A percentile compares a stretch with the other conserved stretches of the same genome.
Evolutionary conservation across 2,113 vertebrate species (phyloP).

Genomic region (Tonatia bakeri): DNA sequence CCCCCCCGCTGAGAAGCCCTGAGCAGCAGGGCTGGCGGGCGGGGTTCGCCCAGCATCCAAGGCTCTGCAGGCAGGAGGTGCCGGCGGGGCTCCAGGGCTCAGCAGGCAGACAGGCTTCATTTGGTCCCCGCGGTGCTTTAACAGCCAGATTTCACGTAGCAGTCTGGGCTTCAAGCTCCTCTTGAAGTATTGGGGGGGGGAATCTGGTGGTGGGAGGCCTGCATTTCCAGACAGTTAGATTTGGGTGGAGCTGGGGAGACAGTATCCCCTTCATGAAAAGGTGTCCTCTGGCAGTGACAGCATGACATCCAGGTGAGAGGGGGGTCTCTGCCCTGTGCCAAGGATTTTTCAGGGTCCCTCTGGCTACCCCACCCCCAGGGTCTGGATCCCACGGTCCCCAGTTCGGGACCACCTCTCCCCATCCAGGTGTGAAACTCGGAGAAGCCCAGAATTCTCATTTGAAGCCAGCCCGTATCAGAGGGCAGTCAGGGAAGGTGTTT

Average conservation of each 20-base stretch:
- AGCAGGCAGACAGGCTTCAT: background rate
- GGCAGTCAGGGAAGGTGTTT: background rate
- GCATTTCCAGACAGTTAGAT: background rate
- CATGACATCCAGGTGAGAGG: background rate
- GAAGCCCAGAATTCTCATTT: background rate
- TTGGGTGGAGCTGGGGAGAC: background rate
- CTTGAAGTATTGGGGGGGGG: background rate
- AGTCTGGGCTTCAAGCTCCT: background rate
- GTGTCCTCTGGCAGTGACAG: background rate
- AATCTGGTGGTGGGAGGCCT: background rate
- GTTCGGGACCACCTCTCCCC: background rate
- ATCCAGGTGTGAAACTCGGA: fast-evolving
- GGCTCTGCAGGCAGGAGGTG: background rate
- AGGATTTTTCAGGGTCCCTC: background rate
- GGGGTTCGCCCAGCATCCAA: too few relatives aligned
- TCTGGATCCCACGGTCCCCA: background rate
- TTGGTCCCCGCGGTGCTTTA: background rate
- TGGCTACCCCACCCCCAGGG: background rate
- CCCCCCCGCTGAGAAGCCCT: background rate
- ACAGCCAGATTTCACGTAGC: background rate
- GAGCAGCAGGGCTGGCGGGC: too few relatives aligned
- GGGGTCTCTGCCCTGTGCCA: background rate
- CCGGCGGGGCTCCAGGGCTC: background rate
- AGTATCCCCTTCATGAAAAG: background rate
- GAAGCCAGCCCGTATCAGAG: background rate